Evolutionary conservation across 1,140 invertebrate genomes (phyloP), one percentile per base, ranked within the genome.

Genomic region (Drosophila pruinosa): DNA sequence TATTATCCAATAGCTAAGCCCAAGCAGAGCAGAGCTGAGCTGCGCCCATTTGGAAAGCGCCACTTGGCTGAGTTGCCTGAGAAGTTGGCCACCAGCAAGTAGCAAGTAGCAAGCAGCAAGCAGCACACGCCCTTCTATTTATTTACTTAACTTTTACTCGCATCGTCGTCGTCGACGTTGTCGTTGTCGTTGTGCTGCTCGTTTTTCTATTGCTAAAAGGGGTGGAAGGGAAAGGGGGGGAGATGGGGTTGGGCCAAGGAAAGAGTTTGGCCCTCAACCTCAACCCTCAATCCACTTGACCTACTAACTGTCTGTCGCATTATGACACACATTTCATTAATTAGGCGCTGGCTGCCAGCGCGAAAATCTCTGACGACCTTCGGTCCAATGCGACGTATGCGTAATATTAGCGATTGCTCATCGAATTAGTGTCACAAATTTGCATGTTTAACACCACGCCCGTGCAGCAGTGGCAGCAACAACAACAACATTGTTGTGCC

Each of bases 291-390:
- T 77, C 77, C 68, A 86, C 78, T 88, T 86, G 81, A 86, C 81
- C 81, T 86, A 86, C 74, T 86, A 86, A 86, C 78, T 72, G 68
- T 72, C 78, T 85, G 81, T 86, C 81, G 81, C 81, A 86, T 86
- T 86, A 86, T 86, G 78, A 88, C 82, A 86, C 74, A 86, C 82
- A 88, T 88, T 59, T 81, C 78, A 79, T 85, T 85, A 85, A 85
- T 85, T 85, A 85, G 81, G 77, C 81, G 68, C 72, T 69, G 26
- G 4, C 24, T 31, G 15, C 12, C 15, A 15, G 22, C 15, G 8
- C 4, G 4, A n/a, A 62, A 47, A 31, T 56, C 28, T 69, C 8
- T 34, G 5, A 26, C 54, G 63, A 68, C 64, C 70, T 68, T 72
- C 39, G 56, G 8, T 12, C 19, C 28, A 34, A 72, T 71, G 67